Base-by-base conservation (phyloP, 2,113 vertebrate genomes). In the Petrocephalus zakoni region DNA sequence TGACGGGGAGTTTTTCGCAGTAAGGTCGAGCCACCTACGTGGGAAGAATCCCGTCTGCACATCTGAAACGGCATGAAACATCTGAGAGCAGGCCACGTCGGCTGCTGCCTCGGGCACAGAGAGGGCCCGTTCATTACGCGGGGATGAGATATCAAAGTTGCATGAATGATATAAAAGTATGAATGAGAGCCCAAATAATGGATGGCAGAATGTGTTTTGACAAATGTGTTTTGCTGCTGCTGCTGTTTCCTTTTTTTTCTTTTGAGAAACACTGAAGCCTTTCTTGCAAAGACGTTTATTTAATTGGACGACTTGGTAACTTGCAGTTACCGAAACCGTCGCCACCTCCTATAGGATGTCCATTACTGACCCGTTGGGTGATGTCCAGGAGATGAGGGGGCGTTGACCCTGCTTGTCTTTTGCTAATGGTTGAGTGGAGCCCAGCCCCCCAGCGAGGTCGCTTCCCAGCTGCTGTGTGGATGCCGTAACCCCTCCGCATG, bases 111-210 rank as follows among this genome's bases (percentile, higher is more conserved):
- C 37, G 34, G 88, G 90, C 89, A 83, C 89, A 88, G 89, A 90
- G 88, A 91, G 84, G 88, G 42, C 46, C 52, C 75, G 88, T 88
- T 90, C 86, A 89, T 89, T 87, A 90, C 37, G 53, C 68, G 47
- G 56, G 58, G 68, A 49, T 86, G 15, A 84, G 84, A 89, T 89
- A 87, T 87, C 46, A 84, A 11, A 90, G 83, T 37, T 47, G 68
- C 72, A 72, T 64, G 56, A 86, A 4, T 46, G 21, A 25, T 13
- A 46, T 61, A 34, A 13, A 64, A 37, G 46, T 52, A 34, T 47
- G 47, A 86, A 47, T 55, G 46, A 56, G 51, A 47, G 25, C 21
- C 11, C 68, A 42, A 22, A 42, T 81, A 81, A 46, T 81, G 25
- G n/a, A 53, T 29, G 25, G 17, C 4, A 34, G 25, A n/a, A 25